Base-by-base conservation (phyloP, 2,888 invertebrate genomes). In the Bhutanitis thaidina region DNA sequence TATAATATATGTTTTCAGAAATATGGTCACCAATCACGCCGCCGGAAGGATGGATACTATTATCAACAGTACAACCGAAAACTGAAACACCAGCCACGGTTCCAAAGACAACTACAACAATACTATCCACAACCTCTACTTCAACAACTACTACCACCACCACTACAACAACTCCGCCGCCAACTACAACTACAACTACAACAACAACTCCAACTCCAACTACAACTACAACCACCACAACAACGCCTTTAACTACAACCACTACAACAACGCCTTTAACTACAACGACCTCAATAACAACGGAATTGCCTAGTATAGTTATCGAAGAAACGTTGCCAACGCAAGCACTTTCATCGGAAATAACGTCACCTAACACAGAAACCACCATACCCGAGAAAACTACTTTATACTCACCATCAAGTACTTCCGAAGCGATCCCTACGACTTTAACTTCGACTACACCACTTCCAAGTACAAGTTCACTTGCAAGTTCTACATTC, bases 41-140 rank as follows among this genome's bases (percentile, higher is more conserved):
- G 5, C 92, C 93, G 7, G 92, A 93, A 60, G 92, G 92, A 8
- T 94, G 94, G 94, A 90, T 94, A 8, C 76, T 93, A 44, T 72
- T 90, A 55, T 81, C 83, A 54, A 79, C 81, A 7, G 70, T 82
- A 27, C 71, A 78, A 54, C 80, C 80, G 43, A 85, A 76, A 67
- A 72, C 74, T 43, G 86, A 82, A 70, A 61, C 73, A 0, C 56
- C 74, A 47, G 13, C 66, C 12, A 50, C 66, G 39, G 58, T 64
- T 3, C 50, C 71, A 7, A 62, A 66, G 8, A 56, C 62, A 29
- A 54, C 55, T 1, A 58, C 69, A 10, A 57, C 67, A 40, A 59
- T 68, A 7, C 36, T 66, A 16, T 53, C 70, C 16, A 57, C 69
- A 29, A 64, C 67, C 16, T n/a, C n/a, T n/a, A n/a, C n/a, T n/a